These are phyloP conservation scores for Beroe forskalii DNA, from an alignment of 37 sponge, comb jelly and placozoan species.

Conservation along the genomic window DNA sequence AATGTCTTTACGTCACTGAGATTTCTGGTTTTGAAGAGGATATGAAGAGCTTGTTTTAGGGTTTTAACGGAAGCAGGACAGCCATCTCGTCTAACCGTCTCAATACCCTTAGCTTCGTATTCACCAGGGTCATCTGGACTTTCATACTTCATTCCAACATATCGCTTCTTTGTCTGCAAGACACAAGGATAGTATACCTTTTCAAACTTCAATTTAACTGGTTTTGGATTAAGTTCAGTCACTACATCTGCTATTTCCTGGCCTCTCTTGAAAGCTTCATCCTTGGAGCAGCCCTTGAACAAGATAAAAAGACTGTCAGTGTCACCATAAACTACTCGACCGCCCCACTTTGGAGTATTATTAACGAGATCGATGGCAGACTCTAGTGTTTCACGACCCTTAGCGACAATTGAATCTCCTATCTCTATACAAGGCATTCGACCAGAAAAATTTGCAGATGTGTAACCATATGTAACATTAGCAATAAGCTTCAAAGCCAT, in stretches of 20 bases:
- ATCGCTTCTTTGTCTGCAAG: conserved; percentile 90
- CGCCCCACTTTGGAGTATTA: conserved; percentile 80
- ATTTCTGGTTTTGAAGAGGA: conserved; percentile 78
- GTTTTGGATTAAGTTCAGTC: conserved; percentile 83
- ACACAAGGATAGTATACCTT: conserved; percentile 92
- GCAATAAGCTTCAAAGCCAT: conserved; percentile 90
- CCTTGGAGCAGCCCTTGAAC: conserved; percentile 78
- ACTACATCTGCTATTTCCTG: conserved; percentile 79
- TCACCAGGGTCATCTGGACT: conserved; percentile 75
- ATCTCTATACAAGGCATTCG: conserved; percentile 98
- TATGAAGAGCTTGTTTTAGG: conserved; percentile 76
- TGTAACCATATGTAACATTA: conserved; percentile 97
- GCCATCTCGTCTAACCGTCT: conserved; percentile 90
- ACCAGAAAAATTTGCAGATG: conserved; percentile 93
- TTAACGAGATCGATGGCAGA: conserved; percentile 87
- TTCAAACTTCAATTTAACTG: conserved; percentile 93
- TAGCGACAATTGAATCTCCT: conserved; percentile 89
- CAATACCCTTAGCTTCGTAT: conserved; percentile 96
- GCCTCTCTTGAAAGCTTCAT: conserved; percentile 83
- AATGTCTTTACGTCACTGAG: conserved; percentile 77
- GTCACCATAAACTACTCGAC: conserved; percentile 92
- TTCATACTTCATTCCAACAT: conserved; percentile 87
- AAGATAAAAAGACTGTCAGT: conserved; percentile 92
- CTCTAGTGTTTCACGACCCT: conserved; percentile 90
- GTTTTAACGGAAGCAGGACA: conserved; percentile 90